A percentile compares a stretch with the other conserved stretches of the same genome.
Conservation (phyloP, 1,140 invertebrate genomes). For the Amyelois transitella region DNA sequence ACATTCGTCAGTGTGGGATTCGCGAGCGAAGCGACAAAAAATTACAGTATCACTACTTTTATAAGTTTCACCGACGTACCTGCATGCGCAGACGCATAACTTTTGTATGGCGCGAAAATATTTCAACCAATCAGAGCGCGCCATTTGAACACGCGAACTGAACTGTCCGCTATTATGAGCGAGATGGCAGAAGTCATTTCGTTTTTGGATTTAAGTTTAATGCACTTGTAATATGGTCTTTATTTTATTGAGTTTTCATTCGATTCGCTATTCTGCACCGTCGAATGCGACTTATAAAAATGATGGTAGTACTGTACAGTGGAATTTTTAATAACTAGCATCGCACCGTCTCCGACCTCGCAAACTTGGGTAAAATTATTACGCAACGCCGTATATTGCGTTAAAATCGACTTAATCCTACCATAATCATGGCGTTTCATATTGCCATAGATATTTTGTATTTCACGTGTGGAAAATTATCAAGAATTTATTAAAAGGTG, state of each 20-base stretch:
- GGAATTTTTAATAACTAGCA: not conserved
- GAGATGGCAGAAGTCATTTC: too few relatives aligned
- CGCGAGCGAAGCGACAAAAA: slow-evolving; percentile 25
- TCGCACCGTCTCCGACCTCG: not conserved
- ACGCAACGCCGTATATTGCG: not conserved
- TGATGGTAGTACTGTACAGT: not conserved
- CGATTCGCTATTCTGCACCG: too few relatives aligned
- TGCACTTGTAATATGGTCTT: too few relatives aligned
- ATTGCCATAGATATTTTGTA: not conserved
- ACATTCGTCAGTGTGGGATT: slow-evolving; percentile 7
- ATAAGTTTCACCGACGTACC: not conserved
- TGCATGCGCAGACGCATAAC: too few relatives aligned
- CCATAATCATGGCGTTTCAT: not conserved
- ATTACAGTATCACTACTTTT: not conserved
- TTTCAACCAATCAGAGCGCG: too few relatives aligned
- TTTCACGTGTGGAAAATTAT: not conserved
- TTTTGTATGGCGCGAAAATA: too few relatives aligned
- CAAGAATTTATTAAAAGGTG: too few relatives aligned
- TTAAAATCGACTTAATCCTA: slow-evolving; percentile 6
- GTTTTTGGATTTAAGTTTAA: too few relatives aligned
- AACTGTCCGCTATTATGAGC: too few relatives aligned
- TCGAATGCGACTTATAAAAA: too few relatives aligned
- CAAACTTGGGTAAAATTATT: not conserved
- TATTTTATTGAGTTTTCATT: too few relatives aligned
- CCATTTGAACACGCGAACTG: too few relatives aligned